Conservation (phyloP, 2,113 vertebrate species). For the Phalacrocorax pelagicus region DNA sequence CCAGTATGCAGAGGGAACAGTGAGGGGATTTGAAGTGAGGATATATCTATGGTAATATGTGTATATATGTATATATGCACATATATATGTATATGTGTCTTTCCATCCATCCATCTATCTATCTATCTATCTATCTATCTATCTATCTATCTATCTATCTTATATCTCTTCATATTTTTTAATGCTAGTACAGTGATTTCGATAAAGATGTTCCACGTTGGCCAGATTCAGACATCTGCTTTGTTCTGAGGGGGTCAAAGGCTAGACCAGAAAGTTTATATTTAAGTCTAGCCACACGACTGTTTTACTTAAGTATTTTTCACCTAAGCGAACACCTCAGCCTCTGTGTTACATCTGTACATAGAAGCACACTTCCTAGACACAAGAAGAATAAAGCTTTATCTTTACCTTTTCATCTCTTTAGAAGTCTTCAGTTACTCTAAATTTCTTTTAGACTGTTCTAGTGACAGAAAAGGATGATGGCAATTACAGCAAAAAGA, state of each 20-base stretch:
- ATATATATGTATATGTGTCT: too few species aligned
- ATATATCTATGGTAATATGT: not conserved
- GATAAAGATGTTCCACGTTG: not conserved
- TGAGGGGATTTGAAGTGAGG: not conserved
- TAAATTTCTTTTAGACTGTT: not conserved
- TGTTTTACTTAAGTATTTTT: not conserved
- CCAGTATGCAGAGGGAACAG: not conserved
- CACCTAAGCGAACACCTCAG: not conserved
- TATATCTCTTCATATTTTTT: not conserved
- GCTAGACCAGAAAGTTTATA: not conserved
- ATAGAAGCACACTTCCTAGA: not conserved
- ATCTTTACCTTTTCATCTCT: not conserved
- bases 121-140: too few species aligned
- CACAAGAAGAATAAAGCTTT: not conserved
- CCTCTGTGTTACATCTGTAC: not conserved
- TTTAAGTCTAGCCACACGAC: not conserved
- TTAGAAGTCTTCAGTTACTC: not conserved
- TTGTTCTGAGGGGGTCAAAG: not conserved
- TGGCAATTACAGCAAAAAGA: not conserved
- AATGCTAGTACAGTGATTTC: not conserved
- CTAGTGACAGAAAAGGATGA: not conserved
- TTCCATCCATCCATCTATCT: too few species aligned
- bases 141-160: not conserved
- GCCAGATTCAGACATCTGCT: not conserved
- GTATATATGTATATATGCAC: not conserved